These are phyloP conservation scores for Mystacornis crossleyi DNA, from an alignment of 2,113 vertebrate species.

Conservation along the genomic window DNA sequence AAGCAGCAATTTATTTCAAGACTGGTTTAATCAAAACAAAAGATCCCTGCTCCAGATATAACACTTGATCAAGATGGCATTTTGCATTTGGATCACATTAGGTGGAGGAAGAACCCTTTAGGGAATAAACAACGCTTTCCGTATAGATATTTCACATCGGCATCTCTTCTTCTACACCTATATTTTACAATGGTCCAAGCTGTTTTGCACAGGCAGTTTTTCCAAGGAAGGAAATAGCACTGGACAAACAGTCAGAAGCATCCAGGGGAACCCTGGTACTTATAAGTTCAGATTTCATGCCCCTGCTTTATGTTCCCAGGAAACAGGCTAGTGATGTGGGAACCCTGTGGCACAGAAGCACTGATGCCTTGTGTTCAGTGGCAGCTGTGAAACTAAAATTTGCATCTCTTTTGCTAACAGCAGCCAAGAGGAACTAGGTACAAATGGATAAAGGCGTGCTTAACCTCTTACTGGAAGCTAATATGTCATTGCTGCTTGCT, in stretches of 20 bases:
- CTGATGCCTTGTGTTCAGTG: not conserved
- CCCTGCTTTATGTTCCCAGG: not conserved
- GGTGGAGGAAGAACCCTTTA: not conserved
- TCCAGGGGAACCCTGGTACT: not conserved
- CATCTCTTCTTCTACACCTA: not conserved
- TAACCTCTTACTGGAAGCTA: not conserved
- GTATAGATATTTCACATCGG: rapidly evolving
- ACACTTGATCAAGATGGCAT: not conserved
- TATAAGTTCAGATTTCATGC: not conserved
- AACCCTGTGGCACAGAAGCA: not conserved
- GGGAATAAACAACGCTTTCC: not conserved
- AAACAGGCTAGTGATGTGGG: not conserved
- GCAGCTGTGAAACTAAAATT: not conserved
- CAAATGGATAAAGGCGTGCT: not conserved
- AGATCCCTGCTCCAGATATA: not conserved
- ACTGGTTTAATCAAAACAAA: not conserved
- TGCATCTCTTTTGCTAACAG: not conserved
- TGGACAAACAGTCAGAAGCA: not conserved
- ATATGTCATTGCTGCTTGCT: not conserved
- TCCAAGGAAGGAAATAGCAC: not conserved
- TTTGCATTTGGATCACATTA: not conserved
- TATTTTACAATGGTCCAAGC: not conserved
- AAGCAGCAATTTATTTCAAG: not conserved
- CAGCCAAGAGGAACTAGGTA: not conserved
- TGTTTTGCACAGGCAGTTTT: not conserved